Conservation (phyloP, 2,888 invertebrate species). For the Lasioglossum calceatum region DNA sequence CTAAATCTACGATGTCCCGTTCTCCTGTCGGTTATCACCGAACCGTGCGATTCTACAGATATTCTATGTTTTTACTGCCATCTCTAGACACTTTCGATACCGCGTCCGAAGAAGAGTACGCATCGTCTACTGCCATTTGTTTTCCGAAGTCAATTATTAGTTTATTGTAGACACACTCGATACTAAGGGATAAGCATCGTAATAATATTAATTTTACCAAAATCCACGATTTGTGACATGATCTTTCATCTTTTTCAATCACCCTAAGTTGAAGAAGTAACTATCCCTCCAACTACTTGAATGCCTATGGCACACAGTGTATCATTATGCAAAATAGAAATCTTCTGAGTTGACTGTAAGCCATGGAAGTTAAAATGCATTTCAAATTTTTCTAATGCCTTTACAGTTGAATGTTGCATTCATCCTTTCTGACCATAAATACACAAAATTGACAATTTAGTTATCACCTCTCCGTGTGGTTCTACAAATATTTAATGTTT, state of each 20-base stretch:
- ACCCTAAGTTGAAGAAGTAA: background rate
- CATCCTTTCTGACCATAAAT: no score
- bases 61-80: conserved; percentile 22
- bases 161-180: background rate
- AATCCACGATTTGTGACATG: no score
- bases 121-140: background rate
- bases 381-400: no score
- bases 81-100: background rate
- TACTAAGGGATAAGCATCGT: background rate
- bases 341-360: background rate
- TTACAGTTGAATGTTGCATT: no score
- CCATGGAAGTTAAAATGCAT: background rate
- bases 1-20: conserved; percentile 76
- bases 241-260: background rate
- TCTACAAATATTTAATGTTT: background rate
- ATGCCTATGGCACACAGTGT: no score
- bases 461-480: no score
- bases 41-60: conserved; percentile 34
- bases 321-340: background rate
- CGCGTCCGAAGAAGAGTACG: background rate
- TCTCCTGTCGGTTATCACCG: conserved; percentile 41
- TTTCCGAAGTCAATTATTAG: background rate
- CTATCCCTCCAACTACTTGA: background rate
- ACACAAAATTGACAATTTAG: no score
- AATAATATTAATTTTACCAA: no score